A percentile compares a stretch with the other conserved stretches of the same genome.
These are phyloP conservation scores for Serripes groenlandicus DNA, from an alignment of 2,888 invertebrate species.

Conservation along the genomic window DNA sequence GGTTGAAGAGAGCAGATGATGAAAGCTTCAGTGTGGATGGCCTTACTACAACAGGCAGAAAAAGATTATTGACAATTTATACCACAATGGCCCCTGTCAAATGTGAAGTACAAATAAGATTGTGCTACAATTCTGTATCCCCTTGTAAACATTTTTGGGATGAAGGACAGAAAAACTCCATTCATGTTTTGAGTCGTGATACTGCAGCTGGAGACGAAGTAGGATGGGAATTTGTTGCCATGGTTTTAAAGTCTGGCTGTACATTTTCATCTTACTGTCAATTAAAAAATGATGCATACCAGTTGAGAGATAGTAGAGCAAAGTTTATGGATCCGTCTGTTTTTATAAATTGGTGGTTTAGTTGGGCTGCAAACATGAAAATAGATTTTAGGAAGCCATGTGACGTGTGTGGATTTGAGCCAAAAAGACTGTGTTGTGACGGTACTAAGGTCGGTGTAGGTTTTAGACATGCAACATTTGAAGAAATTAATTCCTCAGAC, in stretches of 20 bases:
- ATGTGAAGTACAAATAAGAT: conserved; percentile 29
- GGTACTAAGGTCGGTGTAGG: conserved; percentile 52
- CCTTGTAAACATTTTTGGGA: conserved; percentile 44
- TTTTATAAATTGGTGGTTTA: not conserved
- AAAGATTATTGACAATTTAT: conserved; percentile 21
- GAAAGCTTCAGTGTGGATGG: conserved; percentile 19
- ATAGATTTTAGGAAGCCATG: conserved; percentile 1
- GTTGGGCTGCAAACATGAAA: conserved; percentile 3
- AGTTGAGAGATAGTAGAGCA: not conserved
- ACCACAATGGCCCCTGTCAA: conserved; percentile 31
- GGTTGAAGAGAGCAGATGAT: conserved; percentile 14
- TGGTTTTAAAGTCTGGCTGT: conserved; percentile 36
- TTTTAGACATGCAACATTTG: conserved; percentile 51
- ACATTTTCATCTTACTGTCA: conserved; percentile 38
- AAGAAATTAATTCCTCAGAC: conserved; percentile 35
- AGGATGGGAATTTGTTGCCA: conserved; percentile 39
- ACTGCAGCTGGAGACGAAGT: conserved; percentile 55
- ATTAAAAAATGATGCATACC: conserved; percentile 20
- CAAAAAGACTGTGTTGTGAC: conserved; percentile 32
- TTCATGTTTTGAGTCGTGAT: conserved; percentile 45
- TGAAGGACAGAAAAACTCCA: conserved; percentile 25
- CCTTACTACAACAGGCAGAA: conserved; percentile 2
- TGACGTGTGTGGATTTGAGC: not conserved
- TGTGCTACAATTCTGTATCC: conserved; percentile 20
- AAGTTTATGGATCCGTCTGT: not conserved